Evolutionary conservation across 2,888 invertebrate species (phyloP).

Genomic region (Scaptomyza flava): DNA sequence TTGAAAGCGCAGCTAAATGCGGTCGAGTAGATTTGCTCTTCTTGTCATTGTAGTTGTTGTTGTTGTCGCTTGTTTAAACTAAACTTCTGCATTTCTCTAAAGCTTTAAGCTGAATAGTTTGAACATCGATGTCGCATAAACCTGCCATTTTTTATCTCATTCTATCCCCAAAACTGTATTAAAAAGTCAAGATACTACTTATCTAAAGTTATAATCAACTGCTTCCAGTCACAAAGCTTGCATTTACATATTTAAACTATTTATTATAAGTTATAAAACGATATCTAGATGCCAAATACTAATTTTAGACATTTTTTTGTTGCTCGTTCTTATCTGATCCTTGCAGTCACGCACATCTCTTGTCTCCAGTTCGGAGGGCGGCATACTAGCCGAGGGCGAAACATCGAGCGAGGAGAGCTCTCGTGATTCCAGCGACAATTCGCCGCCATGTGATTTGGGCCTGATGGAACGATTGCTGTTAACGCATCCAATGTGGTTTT

Average conservation of each 20-base stretch:
- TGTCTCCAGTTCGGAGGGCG: conserved; percentile 86
- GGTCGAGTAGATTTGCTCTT: conserved; percentile 29
- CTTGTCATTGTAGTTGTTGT: no score
- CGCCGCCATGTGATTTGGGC: conserved; percentile 93
- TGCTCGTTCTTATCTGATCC: conserved; percentile 3
- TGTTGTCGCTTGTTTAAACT: no score
- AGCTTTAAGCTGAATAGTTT: no score
- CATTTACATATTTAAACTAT: conserved; percentile 6
- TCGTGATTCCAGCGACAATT: conserved; percentile 85
- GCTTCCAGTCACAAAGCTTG: not conserved
- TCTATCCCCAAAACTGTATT: not conserved
- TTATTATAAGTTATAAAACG: not conserved
- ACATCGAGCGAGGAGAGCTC: conserved; percentile 88
- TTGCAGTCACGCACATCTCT: conserved; percentile 84
- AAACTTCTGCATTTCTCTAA: no score
- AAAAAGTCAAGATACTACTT: not conserved
- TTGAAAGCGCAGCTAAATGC: conserved; percentile 32
- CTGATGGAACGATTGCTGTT: conserved; percentile 94
- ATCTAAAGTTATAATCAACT: not conserved
- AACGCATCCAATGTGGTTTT: conserved; percentile 97
- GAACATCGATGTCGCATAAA: no score
- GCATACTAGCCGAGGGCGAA: conserved; percentile 86
- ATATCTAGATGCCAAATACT: not conserved
- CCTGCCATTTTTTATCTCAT: no score
- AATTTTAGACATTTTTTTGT: no score